These are phyloP conservation scores for Acrobasis suavella DNA, from an alignment of 2,888 invertebrate species.

Conservation along the genomic window DNA sequence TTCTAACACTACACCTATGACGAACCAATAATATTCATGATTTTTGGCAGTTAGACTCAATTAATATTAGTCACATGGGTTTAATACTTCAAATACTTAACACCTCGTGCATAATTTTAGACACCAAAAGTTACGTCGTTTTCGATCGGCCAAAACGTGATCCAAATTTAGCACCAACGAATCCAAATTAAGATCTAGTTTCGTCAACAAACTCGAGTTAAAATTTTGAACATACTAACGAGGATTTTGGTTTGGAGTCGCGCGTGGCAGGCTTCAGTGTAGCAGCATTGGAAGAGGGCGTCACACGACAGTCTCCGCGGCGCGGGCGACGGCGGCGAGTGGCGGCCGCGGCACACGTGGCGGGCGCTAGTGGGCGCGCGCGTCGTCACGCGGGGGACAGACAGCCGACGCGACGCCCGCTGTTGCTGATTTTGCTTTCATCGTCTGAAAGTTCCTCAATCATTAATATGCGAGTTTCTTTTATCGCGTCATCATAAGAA, in stretches of 20 bases:
- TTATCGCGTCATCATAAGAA: too few relatives aligned
- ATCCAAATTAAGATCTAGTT: slow-evolving; percentile 15
- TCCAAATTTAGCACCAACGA: slow-evolving; percentile 50
- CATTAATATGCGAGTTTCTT: too few relatives aligned
- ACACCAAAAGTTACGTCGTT: slow-evolving; percentile 6
- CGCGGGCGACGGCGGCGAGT: background rate
- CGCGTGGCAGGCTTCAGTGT: background rate
- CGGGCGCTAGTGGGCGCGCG: slow-evolving; percentile 60
- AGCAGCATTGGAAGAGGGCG: background rate
- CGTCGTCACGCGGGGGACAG: slow-evolving; percentile 84
- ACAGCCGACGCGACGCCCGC: slow-evolving; percentile 85
- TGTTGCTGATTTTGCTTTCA: slow-evolving; percentile 84
- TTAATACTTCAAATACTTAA: slow-evolving; percentile 27
- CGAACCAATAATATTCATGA: slow-evolving; percentile 39
- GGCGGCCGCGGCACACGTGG: slow-evolving; percentile 28
- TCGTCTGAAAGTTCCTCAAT: slow-evolving; percentile 56
- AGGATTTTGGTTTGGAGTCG: too few relatives aligned
- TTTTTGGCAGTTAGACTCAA: slow-evolving; percentile 55
- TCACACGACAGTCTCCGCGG: background rate
- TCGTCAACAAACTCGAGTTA: background rate
- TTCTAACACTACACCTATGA: slow-evolving; percentile 33
- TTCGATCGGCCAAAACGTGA: slow-evolving; percentile 1
- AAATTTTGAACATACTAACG: background rate
- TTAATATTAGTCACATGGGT: slow-evolving; percentile 34
- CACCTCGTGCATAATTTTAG: slow-evolving; percentile 38